Percentiles rank a stretch among this genome's conserved stretches.
These are phyloP conservation scores for Callipepla squamata DNA, from an alignment of 2,113 vertebrate genomes.

Conservation along the genomic window DNA sequence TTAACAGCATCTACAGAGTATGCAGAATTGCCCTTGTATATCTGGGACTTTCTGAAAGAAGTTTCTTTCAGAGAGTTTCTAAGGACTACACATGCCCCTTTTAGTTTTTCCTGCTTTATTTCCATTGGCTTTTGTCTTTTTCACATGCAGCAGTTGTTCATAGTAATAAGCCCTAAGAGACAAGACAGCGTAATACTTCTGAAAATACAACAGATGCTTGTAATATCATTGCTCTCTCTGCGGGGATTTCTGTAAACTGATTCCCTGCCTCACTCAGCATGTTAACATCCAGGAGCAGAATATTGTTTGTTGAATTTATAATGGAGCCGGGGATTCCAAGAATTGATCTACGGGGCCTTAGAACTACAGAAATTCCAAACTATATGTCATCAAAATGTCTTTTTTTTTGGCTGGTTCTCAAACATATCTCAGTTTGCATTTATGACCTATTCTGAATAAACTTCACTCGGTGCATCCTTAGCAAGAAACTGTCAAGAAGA, in stretches of 20 bases:
- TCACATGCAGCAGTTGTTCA: background rate
- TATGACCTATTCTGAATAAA: background rate
- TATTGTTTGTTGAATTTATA: conserved; percentile 38
- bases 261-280: conserved; percentile 32
- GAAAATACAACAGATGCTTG: conserved; percentile 46
- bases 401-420: background rate
- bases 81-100: background rate
- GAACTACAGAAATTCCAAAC: background rate
- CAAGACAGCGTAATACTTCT: background rate
- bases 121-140: background rate
- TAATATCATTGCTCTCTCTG: conserved; percentile 36
- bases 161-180: conserved; percentile 2
- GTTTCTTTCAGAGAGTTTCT: background rate
- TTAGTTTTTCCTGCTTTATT: background rate
- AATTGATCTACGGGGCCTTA: background rate
- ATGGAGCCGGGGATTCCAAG: conserved; percentile 16
- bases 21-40: background rate
- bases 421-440: background rate
- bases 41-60: background rate
- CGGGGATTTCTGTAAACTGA: conserved; percentile 11
- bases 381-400: background rate
- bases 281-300: conserved; percentile 31
- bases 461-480: background rate
- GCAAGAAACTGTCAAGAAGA: background rate
- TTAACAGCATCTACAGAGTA: background rate